phyloP scores from a whole-genome alignment of 2,888 invertebrate genomes.

The Terebella lapidaria region DNA sequence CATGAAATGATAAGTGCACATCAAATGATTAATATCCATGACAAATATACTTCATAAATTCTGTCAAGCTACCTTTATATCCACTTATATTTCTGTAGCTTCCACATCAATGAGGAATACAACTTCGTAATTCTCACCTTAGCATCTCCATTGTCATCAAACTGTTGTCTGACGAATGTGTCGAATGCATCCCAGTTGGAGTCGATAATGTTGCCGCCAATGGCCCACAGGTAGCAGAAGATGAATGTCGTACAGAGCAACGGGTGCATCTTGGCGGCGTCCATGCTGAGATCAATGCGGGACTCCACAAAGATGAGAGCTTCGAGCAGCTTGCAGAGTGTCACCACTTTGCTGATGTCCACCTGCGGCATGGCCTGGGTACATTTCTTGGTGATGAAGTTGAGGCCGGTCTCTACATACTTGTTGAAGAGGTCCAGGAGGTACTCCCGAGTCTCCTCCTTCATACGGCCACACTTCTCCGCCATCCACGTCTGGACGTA shows the following conservation, averaged over 20 bases:
- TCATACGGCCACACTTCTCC: constrained; percentile 51
- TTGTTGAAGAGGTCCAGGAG: constrained; percentile 64
- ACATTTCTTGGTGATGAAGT: constrained; percentile 67
- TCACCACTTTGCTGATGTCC: constrained; percentile 74
- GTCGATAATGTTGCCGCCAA: constrained; percentile 80
- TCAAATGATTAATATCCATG: too few relatives aligned
- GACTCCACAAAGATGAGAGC: constrained; percentile 66
- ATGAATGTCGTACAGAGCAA: constrained; percentile 73
- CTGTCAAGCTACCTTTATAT: too few relatives aligned
- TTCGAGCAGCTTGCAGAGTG: constrained; percentile 70
- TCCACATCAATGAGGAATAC: too few relatives aligned
- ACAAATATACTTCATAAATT: too few relatives aligned
- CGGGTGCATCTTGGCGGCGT: constrained; percentile 58
- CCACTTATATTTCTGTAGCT: too few relatives aligned
- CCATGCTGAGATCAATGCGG: constrained; percentile 62
- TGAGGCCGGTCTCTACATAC: constrained; percentile 66
- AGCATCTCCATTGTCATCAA: constrained; percentile 67
- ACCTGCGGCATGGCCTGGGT: constrained; percentile 73
- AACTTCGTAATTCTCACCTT: constrained; percentile 52
- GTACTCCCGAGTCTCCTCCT: constrained; percentile 60
- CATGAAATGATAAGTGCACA: too few relatives aligned
- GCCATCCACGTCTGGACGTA: constrained; percentile 74
- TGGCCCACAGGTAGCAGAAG: constrained; percentile 77
- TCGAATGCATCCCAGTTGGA: constrained; percentile 68
- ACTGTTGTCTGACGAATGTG: constrained; percentile 64